A percentile compares a stretch with the other conserved stretches of the same genome.
phyloP scores from a whole-genome alignment of 1,140 invertebrate genomes.

The Eupeodes corollae region DNA sequence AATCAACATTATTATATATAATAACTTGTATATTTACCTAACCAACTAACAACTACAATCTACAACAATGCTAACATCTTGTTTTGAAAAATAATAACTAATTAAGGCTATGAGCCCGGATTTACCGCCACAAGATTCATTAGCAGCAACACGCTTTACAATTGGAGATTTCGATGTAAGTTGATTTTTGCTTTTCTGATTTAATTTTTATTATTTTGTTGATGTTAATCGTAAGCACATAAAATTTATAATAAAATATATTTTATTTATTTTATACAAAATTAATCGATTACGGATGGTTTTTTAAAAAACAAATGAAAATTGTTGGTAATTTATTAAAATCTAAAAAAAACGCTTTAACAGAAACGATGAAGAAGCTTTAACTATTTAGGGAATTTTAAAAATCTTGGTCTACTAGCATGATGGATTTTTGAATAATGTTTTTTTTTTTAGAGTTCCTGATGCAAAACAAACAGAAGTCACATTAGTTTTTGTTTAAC shows the following conservation, averaged over 20 bases:
- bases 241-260: slow-evolving; percentile 20
- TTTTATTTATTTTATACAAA: slow-evolving; percentile 14
- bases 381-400: too few species aligned
- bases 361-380: too few species aligned
- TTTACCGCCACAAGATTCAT: slow-evolving; percentile 45
- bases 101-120: slow-evolving; percentile 47
- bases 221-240: slow-evolving; percentile 5
- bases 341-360: not conserved
- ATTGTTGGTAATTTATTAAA: not conserved
- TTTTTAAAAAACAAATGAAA: slow-evolving; percentile 23
- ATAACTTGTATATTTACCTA: slow-evolving; percentile 6
- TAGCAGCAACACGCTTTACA: slow-evolving; percentile 46
- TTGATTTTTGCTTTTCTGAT: slow-evolving; percentile 13
- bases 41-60: slow-evolving; percentile 4
- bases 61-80: not conserved
- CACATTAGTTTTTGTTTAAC: too few species aligned
- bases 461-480: too few species aligned
- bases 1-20: slow-evolving; percentile 10
- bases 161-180: slow-evolving; percentile 53
- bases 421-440: too few species aligned
- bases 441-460: too few species aligned
- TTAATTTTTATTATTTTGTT: not conserved
- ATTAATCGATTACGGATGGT: slow-evolving; percentile 4
- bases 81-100: not conserved
- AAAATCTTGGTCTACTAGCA: too few species aligned